Conservation (phyloP, 2,113 vertebrate species). For the Pygoscelis antarcticus region DNA sequence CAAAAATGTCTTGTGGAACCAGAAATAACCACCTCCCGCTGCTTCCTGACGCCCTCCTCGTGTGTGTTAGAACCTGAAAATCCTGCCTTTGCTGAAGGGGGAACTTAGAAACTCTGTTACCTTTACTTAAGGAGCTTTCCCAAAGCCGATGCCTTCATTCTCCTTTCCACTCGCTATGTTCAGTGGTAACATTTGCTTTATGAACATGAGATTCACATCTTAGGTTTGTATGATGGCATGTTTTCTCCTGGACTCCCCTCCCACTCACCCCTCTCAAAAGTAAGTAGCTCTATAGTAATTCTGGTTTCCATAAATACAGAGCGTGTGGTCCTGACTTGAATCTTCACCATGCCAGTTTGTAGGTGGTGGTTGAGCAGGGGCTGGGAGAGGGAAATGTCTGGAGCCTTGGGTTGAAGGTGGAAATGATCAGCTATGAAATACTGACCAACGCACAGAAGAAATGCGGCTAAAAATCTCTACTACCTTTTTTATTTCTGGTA, state of each 20-base stretch:
- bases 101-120: background rate
- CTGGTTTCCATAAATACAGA: background rate
- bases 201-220: background rate
- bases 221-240: background rate
- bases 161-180: accelerated
- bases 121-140: background rate
- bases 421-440: background rate
- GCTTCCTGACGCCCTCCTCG: background rate
- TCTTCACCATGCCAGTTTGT: accelerated
- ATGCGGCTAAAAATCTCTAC: background rate
- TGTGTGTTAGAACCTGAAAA: background rate
- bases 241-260: background rate
- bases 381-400: background rate
- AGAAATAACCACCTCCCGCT: background rate
- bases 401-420: background rate
- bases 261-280: background rate
- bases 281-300: background rate
- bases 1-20: background rate
- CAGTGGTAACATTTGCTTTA: background rate
- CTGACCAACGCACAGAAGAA: background rate
- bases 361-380: background rate
- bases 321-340: background rate
- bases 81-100: background rate
- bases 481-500: background rate
- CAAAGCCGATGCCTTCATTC: background rate